Evolutionary conservation across 2,113 vertebrate species (phyloP).

Genomic region (Geothlypis trichas): DNA sequence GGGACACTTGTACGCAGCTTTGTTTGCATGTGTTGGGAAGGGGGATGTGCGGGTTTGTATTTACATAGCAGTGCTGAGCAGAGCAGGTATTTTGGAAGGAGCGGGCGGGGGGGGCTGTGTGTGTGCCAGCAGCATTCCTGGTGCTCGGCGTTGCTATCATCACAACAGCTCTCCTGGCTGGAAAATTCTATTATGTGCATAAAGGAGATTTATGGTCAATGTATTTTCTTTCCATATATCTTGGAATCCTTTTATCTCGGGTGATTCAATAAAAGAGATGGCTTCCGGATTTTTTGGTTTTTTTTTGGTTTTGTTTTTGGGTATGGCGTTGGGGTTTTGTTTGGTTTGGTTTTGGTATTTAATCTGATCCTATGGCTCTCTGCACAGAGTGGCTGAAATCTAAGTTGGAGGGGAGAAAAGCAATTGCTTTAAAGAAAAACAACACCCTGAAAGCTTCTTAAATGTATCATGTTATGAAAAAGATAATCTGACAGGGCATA

Average conservation of each 20-base stretch:
- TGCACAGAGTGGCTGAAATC: not conserved
- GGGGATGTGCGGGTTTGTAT: conserved; percentile 12
- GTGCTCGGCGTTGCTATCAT: conserved; percentile 33
- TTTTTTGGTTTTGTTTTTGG: conserved; percentile 5
- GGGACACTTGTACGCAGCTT: conserved; percentile 55
- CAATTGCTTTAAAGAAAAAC: not conserved
- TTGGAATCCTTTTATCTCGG: conserved; percentile 44
- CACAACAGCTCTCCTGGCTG: conserved; percentile 54
- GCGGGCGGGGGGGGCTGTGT: not conserved
- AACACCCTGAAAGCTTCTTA: not conserved
- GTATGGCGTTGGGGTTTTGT: not conserved
- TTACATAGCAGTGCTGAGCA: conserved; percentile 1
- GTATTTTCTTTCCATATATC: conserved; percentile 42
- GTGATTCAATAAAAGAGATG: conserved; percentile 48
- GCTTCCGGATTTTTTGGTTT: conserved; percentile 31
- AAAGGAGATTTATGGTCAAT: conserved; percentile 49
- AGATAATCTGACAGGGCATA: not conserved
- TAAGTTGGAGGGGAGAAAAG: not conserved
- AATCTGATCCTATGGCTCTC: not conserved
- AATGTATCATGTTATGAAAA: not conserved
- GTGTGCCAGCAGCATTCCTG: not conserved
- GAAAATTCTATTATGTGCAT: conserved; percentile 61
- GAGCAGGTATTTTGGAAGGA: conserved; percentile 51
- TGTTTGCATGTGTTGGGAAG: conserved; percentile 22
- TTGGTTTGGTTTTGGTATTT: not conserved